phyloP scores from a whole-genome alignment of 64 coral and sea anemone genomes.

The Actinia tenebrosa region DNA sequence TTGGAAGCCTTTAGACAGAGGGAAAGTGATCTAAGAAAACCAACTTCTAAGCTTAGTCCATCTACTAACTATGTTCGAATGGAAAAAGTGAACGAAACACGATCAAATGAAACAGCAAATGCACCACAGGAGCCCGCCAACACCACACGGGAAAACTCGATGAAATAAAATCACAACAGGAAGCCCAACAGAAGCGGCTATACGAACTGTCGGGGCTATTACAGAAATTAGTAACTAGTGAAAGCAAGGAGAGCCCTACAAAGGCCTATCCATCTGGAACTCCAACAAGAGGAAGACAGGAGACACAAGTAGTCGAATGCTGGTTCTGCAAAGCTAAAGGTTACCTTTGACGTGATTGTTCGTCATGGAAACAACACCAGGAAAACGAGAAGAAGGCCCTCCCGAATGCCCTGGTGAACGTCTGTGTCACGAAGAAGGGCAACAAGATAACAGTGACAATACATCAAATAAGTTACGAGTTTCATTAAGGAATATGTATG shows the following conservation, averaged over 20 bases:
- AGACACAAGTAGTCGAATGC: neutral
- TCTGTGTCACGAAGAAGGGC: neutral
- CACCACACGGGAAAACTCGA: neutral
- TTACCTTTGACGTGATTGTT: constrained; percentile 12
- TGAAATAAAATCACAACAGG: constrained; percentile 30
- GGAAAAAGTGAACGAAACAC: too few relatives aligned
- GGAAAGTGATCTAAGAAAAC: constrained; percentile 24
- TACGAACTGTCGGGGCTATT: neutral
- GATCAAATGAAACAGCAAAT: too few relatives aligned
- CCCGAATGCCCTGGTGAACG: constrained; percentile 9
- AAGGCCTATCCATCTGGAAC: neutral
- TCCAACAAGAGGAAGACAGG: too few relatives aligned
- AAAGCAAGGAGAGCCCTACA: neutral
- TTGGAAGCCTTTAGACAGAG: constrained; percentile 17
- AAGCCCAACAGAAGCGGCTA: neutral
- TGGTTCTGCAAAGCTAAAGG: constrained; percentile 17
- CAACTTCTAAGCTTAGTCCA: neutral
- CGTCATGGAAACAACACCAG: constrained; percentile 18
- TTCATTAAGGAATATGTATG: neutral
- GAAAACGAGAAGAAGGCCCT: constrained; percentile 18
- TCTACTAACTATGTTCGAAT: neutral
- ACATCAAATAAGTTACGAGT: neutral
- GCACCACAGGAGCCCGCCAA: constrained; percentile 3
- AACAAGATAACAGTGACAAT: neutral
- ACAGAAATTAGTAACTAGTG: constrained; percentile 1